These are phyloP conservation scores for Parotia lawesii DNA, from an alignment of 2,113 vertebrate genomes.

Conservation along the genomic window DNA sequence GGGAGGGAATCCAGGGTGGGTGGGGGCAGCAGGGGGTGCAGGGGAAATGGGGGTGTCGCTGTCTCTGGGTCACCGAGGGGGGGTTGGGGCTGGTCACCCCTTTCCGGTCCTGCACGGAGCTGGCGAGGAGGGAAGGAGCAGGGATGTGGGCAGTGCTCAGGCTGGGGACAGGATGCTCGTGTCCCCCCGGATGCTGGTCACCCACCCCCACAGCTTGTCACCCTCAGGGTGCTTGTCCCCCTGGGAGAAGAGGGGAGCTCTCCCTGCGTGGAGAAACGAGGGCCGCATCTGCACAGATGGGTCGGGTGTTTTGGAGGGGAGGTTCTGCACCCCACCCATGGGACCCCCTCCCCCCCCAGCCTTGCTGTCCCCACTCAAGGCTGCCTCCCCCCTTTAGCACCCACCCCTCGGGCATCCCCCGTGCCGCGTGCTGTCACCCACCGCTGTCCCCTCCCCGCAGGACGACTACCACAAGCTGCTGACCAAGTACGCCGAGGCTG, in stretches of 20 bases:
- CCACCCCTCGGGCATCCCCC: not conserved
- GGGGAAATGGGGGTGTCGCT: not conserved
- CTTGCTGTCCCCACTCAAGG: accelerated
- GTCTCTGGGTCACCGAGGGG: not conserved
- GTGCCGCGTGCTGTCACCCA: accelerated
- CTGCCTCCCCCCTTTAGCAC: not conserved
- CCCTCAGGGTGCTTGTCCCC: not conserved
- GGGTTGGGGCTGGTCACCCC: not conserved
- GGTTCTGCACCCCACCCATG: not conserved
- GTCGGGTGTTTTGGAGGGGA: accelerated
- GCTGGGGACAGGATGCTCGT: not conserved
- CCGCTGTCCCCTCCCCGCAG: constrained; percentile 48
- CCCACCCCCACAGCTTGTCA: accelerated
- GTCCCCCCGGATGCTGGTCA: accelerated
- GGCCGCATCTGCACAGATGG: not conserved
- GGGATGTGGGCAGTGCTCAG: not conserved
- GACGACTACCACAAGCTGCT: constrained; percentile 90
- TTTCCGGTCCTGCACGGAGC: accelerated
- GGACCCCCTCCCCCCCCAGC: accelerated
- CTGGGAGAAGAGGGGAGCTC: not conserved
- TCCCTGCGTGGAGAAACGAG: accelerated
- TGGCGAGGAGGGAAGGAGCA: not conserved
- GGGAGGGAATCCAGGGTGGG: not conserved
- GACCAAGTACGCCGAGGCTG: constrained; percentile 89
- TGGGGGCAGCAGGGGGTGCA: accelerated